Conservation (phyloP, 1,140 invertebrate genomes). For the Ceratosolen solmsi region DNA sequence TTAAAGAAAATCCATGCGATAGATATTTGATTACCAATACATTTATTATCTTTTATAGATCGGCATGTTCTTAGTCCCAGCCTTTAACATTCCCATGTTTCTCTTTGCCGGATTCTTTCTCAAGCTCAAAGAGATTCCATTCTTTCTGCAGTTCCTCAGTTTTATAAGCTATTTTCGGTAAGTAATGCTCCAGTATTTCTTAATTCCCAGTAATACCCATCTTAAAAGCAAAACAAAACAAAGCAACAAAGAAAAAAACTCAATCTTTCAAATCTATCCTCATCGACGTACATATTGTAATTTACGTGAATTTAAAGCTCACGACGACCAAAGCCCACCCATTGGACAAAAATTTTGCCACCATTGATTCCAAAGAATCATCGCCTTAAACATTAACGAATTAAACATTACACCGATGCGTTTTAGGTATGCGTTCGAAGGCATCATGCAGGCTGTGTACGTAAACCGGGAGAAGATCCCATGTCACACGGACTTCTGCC, state of each 20-base stretch:
- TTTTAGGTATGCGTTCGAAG: conserved; percentile 82
- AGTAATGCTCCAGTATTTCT: neutral
- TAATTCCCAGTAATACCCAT: no score
- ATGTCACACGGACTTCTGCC: conserved; percentile 70
- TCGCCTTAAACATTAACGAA: no score
- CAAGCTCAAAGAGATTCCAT: conserved; percentile 82
- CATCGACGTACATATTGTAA: no score
- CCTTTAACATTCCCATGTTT: conserved; percentile 86
- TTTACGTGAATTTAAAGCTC: no score
- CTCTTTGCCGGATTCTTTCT: conserved; percentile 91
- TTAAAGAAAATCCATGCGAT: no score
- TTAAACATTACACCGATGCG: no score
- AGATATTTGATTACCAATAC: neutral
- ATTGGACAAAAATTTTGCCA: no score
- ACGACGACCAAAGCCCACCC: no score
- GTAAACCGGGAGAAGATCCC: conserved; percentile 76
- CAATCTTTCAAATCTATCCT: no score
- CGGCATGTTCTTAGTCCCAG: conserved; percentile 87
- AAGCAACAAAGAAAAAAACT: no score
- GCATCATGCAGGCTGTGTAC: conserved; percentile 83
- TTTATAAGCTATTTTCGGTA: conserved; percentile 83
- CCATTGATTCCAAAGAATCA: no score
- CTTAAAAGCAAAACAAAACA: conserved; percentile 57
- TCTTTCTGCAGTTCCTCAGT: conserved; percentile 81
- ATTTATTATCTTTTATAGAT: conserved; percentile 75